Evolutionary conservation across 2,113 vertebrate genomes (phyloP).

Genomic region (Atlantisia rogersi): DNA sequence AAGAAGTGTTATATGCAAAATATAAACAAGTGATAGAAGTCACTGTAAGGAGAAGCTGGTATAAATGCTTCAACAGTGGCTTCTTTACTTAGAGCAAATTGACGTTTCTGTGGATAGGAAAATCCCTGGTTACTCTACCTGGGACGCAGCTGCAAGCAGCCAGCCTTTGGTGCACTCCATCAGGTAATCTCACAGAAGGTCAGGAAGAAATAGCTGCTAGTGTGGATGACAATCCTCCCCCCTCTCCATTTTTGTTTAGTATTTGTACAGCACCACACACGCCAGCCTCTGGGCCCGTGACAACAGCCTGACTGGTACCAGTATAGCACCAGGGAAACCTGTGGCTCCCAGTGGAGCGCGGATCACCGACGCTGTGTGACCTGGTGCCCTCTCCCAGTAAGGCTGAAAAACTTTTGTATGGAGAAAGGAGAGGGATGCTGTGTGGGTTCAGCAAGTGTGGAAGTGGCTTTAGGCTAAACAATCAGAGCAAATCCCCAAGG

Average conservation of each 20-base stretch:
- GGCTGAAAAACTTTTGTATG: neutral
- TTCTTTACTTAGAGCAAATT: neutral
- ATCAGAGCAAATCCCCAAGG: neutral
- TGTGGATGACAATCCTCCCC: accelerated
- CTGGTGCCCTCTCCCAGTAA: neutral
- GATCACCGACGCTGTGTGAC: accelerated
- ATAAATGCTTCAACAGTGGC: neutral
- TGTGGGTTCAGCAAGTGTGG: neutral
- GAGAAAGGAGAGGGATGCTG: neutral
- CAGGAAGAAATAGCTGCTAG: neutral
- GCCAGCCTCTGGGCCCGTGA: accelerated
- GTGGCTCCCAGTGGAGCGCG: accelerated
- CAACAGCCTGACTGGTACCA: accelerated
- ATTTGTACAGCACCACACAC: neutral
- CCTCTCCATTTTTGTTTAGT: neutral
- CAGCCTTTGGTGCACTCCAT: neutral
- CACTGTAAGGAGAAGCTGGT: neutral
- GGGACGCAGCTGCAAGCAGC: neutral
- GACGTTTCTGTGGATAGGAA: neutral
- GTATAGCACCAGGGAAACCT: neutral
- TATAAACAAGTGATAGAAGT: neutral
- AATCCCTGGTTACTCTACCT: neutral
- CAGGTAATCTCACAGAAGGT: neutral
- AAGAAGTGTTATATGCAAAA: neutral
- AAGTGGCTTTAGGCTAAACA: neutral